phyloP scores from a whole-genome alignment of 2,113 vertebrate genomes.

The Drymodes brunneopygia region DNA sequence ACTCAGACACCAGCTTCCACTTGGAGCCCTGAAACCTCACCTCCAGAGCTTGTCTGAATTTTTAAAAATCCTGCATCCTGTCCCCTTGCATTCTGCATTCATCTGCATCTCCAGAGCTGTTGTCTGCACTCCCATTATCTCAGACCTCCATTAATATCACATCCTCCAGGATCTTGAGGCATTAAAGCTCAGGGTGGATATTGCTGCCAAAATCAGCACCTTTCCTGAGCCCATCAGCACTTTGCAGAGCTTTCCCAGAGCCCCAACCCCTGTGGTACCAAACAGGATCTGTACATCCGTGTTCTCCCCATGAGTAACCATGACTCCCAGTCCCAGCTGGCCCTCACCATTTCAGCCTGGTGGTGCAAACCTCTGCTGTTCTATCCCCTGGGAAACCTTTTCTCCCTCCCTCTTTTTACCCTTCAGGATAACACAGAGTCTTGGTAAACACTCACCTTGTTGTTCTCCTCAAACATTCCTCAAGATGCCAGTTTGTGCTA shows the following conservation, averaged over 20 bases:
- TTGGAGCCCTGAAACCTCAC: background rate
- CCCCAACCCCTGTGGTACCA: background rate
- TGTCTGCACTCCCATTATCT: background rate
- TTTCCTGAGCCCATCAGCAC: background rate
- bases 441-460: background rate
- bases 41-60: background rate
- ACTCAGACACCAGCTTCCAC: background rate
- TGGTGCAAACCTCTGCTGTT: background rate
- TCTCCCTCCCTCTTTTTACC: background rate
- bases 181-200: background rate
- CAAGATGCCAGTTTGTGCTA: background rate
- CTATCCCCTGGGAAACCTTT: background rate
- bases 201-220: background rate
- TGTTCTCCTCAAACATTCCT: background rate
- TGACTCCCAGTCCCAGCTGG: background rate
- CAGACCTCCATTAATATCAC: background rate
- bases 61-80: background rate
- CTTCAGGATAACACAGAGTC: background rate
- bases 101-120: background rate
- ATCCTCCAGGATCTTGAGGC: background rate
- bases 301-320: background rate
- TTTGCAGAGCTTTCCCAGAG: background rate
- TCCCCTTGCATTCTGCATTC: background rate
- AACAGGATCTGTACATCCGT: accelerated
- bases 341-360: background rate